Evolutionary conservation across 2,797 vertebrate genomes (phyloP).

Genomic region (Perodicticus potto): DNA sequence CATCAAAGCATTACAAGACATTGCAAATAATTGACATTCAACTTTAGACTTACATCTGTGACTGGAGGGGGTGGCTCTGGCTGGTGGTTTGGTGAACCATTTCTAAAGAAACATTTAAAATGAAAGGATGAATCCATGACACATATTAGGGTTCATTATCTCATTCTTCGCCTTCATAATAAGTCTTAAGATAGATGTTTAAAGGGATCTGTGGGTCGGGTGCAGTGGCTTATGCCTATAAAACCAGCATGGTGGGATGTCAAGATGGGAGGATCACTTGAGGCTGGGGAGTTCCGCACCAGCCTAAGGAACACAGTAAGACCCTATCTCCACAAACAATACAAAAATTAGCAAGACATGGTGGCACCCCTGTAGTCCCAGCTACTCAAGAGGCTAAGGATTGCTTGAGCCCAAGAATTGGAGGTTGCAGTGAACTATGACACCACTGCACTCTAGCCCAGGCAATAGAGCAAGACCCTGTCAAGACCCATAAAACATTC

Average conservation of each 20-base stretch:
- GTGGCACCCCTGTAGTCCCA: neutral
- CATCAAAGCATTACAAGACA: constrained; percentile 52
- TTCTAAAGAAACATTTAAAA: constrained; percentile 88
- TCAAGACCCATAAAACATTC: neutral
- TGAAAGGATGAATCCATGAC: constrained; percentile 63
- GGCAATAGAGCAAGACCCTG: neutral
- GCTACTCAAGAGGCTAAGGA: neutral
- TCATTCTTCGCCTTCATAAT: neutral
- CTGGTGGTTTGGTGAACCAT: constrained; percentile 96
- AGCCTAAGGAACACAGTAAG: neutral
- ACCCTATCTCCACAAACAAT: neutral
- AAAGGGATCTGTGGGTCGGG: neutral
- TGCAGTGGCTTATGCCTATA: neutral
- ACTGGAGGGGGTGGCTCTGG: constrained; percentile 94
- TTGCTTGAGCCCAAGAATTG: neutral
- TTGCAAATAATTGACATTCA: constrained; percentile 54
- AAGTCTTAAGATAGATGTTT: constrained; percentile 1
- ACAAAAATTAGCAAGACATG: neutral
- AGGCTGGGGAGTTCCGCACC: neutral
- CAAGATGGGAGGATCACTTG: neutral
- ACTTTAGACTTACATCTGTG: constrained; percentile 92
- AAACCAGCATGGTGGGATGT: neutral
- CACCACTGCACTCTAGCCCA: neutral
- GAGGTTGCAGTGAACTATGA: neutral
- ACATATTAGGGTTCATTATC: neutral